These are phyloP conservation scores for Drosophila leonis DNA, from an alignment of 2,888 invertebrate genomes.

Conservation along the genomic window DNA sequence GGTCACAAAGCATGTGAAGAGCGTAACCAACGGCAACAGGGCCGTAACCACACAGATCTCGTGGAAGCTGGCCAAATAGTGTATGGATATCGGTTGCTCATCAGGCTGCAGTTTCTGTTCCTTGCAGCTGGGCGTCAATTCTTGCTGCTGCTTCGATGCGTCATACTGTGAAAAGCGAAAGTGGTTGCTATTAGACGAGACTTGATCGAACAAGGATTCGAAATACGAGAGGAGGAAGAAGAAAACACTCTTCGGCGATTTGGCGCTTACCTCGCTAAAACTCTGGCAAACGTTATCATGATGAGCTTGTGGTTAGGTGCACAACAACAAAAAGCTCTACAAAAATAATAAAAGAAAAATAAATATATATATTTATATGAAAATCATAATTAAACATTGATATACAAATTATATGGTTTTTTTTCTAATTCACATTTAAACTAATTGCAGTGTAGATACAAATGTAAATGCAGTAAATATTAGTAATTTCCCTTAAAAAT, in stretches of 20 bases:
- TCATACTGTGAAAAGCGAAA: constrained; percentile 36
- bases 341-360: constrained; percentile 45
- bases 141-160: constrained; percentile 27
- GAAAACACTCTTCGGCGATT: background rate
- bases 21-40: constrained; percentile 93
- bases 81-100: constrained; percentile 87
- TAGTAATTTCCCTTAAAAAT: too few species aligned
- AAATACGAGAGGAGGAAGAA: background rate
- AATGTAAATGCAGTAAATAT: too few species aligned
- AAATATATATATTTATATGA: background rate
- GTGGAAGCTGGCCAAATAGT: constrained; percentile 91
- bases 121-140: constrained; percentile 39
- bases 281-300: constrained; percentile 33
- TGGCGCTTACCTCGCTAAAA: constrained; percentile 61
- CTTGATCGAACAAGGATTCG: background rate
- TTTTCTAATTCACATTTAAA: too few species aligned
- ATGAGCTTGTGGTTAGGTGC: constrained; percentile 52
- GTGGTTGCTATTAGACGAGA: background rate
- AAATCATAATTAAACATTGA: background rate
- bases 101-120: constrained; percentile 14
- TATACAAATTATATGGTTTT: background rate
- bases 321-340: constrained; percentile 69
- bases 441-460: too few species aligned
- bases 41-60: constrained; percentile 93
- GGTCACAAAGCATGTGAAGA: constrained; percentile 94